These are phyloP conservation scores for Bilobella aurantiaca DNA, from an alignment of 1,140 invertebrate species.

Conservation along the genomic window DNA sequence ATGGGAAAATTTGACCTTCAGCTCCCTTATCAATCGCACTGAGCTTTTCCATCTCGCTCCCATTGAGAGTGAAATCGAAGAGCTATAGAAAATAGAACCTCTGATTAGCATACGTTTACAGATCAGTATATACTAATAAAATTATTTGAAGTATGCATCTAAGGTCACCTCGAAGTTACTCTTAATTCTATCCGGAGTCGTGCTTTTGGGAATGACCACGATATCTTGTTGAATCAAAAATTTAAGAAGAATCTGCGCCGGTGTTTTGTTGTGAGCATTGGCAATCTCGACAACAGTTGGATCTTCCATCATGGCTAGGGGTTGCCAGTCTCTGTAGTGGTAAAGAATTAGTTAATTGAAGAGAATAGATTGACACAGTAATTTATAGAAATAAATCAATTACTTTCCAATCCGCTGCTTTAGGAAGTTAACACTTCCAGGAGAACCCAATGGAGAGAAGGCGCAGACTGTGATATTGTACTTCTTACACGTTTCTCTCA, in stretches of 20 bases:
- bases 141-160: background rate
- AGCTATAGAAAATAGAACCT: background rate
- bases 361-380: no score
- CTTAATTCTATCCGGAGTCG: constrained; percentile 55
- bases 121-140: background rate
- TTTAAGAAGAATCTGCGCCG: constrained; percentile 67
- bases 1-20: background rate
- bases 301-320: constrained; percentile 45
- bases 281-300: constrained; percentile 57
- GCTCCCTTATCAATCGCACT: background rate
- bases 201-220: constrained; percentile 75
- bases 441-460: constrained; percentile 71
- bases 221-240: constrained; percentile 61
- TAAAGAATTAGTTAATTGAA: background rate
- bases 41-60: background rate
- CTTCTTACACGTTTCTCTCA: constrained; percentile 40
- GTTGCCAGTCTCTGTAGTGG: background rate
- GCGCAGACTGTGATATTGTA: constrained; percentile 54
- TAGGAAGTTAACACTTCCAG: constrained; percentile 40
- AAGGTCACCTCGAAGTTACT: constrained; percentile 43
- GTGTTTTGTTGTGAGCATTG: constrained; percentile 52
- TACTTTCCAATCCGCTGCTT: background rate
- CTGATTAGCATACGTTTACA: background rate
- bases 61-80: background rate
- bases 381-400: background rate